Evolutionary conservation across 2,113 vertebrate genomes (phyloP), one percentile per base, ranked within the genome.

Genomic region (Pipra filicauda): DNA sequence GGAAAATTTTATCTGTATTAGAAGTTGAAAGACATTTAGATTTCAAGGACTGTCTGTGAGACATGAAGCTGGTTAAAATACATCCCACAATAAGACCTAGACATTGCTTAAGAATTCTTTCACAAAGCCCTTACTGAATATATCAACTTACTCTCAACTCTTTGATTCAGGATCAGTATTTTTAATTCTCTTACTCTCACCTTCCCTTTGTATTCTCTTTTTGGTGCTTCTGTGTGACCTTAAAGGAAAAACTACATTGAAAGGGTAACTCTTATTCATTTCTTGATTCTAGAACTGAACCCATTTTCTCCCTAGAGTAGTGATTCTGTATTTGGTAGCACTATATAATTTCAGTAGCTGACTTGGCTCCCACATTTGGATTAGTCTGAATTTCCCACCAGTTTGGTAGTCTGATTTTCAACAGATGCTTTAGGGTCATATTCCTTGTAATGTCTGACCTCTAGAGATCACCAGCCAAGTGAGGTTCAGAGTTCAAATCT

Each of bases 331-430:
- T 87, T 77, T 78, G 43, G 51, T 85, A 73, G 74, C 49, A 39
- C 62, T 88, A 11, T 85, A 70, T 67, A 55, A 33, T 94, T 91
- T 74, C 90, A 84, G 93, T 90, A 94, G 85, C 93, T 85, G 55
- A 41, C 67, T 91, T 95, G 93, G 78, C 90, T 93, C 9, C 48
- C 31, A 20, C 26, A 5, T 74, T 70, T 91, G 89, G 37, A 91
- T 85, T 89, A 66, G 49, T 24, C 30, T 73, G 59, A 83, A 52
- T 49, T 83, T 93, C 85, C 35, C 79, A 77, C 55, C 48, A 67
- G 30, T 55, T 85, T 83, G 58, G 62, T 93, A 43, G 51, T 58
- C 51, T 95, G 64, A 91, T 95, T 94, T 46, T 82, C 91, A 90
- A 51, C 91, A 97, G 88, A 94, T 95, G 79, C 71, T 89, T 67